Evolutionary conservation across 2,113 vertebrate species (phyloP).

Genomic region (Apus apus): DNA sequence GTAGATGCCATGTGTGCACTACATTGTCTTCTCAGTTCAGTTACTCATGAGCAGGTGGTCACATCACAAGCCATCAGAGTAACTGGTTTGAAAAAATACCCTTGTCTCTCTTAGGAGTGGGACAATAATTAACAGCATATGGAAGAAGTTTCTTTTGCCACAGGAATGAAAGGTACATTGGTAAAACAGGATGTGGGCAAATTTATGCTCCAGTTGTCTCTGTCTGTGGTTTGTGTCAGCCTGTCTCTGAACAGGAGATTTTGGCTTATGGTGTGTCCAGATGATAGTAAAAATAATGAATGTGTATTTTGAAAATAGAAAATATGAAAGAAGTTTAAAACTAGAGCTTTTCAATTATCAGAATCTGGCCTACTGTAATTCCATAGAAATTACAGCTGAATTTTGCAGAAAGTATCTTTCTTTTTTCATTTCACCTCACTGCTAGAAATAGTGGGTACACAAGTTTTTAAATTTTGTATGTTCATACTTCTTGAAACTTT

Average conservation of each 20-base stretch:
- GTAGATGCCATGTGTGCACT: background rate
- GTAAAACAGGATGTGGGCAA: constrained; percentile 57
- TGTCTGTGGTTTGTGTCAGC: constrained; percentile 51
- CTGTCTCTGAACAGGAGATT: constrained; percentile 6
- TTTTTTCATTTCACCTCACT: background rate
- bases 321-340: background rate
- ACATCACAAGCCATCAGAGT: background rate
- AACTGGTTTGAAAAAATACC: background rate
- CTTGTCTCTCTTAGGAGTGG: background rate
- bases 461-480: background rate
- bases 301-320: background rate
- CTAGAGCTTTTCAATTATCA: background rate
- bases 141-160: constrained; percentile 20
- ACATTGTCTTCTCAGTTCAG: background rate
- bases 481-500: background rate
- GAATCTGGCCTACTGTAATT: background rate
- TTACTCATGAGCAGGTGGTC: background rate
- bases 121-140: constrained; percentile 25
- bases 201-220: constrained; percentile 19
- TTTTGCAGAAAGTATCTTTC: background rate
- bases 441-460: background rate
- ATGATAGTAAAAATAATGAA: constrained; percentile 9
- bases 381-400: background rate
- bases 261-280: constrained; percentile 2
- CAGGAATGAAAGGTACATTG: constrained; percentile 49